phyloP scores from a whole-genome alignment of 2,888 invertebrate genomes.

The Drosophila niveifrons region DNA sequence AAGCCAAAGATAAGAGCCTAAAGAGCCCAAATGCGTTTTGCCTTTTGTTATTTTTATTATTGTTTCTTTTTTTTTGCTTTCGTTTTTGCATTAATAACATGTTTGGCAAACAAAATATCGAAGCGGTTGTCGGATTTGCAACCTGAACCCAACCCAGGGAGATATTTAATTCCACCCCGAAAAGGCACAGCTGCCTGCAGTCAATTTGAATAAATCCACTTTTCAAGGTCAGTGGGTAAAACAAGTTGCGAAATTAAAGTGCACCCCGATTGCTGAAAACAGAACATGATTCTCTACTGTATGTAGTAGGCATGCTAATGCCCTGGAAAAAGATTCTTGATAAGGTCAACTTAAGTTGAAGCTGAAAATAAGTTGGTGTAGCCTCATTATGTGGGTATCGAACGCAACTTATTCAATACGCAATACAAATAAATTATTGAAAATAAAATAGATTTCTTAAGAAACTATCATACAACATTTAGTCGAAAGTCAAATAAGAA shows the following conservation, averaged over 20 bases:
- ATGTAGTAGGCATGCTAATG: neutral
- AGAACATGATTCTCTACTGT: neutral
- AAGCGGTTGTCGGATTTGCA: slow-evolving; percentile 45
- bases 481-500: no score
- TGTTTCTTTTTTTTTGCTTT: slow-evolving; percentile 9
- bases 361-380: no score
- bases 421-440: no score
- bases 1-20: slow-evolving; percentile 50
- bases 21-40: slow-evolving; percentile 33
- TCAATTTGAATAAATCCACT: slow-evolving; percentile 78
- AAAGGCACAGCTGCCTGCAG: slow-evolving; percentile 61
- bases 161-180: slow-evolving; percentile 55
- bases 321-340: slow-evolving; percentile 8
- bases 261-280: slow-evolving; percentile 56
- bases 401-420: no score
- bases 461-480: no score
- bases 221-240: slow-evolving; percentile 85
- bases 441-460: no score
- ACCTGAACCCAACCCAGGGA: slow-evolving; percentile 53
- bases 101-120: slow-evolving; percentile 49
- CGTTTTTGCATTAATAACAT: slow-evolving; percentile 52
- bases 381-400: no score
- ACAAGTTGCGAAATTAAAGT: slow-evolving; percentile 73
- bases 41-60: slow-evolving; percentile 22
- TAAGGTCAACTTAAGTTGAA: neutral